Evolutionary conservation across 1,140 invertebrate species (phyloP), one percentile per base, ranked within the genome.

Genomic region (Stegodyphus mimosarum): DNA sequence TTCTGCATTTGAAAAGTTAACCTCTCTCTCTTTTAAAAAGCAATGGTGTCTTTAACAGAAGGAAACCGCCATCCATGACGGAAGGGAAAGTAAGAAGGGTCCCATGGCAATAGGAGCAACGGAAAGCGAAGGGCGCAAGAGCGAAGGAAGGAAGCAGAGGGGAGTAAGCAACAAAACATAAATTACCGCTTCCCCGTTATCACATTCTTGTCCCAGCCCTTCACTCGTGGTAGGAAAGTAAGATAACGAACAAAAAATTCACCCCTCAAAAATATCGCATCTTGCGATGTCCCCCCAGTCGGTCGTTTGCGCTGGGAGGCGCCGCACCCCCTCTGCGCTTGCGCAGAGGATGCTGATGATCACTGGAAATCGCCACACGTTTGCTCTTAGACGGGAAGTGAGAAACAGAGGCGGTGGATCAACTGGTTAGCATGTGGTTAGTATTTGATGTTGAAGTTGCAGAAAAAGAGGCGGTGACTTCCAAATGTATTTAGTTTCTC

Each of bases 301-400:
- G 76, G 76, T 78, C 76, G 76, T 78, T 78, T 78, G 49, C n/a
- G 55, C 53, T 63, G 60, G 33, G 50, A 49, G 50, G 63, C 49
- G 15, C 7, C 5, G n/a, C 55, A 17, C 33, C 33, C 63, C 49
- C 51, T 33, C 18, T 75, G 76, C 76, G 76, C 76, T 67, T 78
- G 76, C 64, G 6, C 64, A 33, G 11, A 67, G 76, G 76, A 78
- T 78, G 76, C 17, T 78, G 76, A 78, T 78, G 76, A 78, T 78
- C 76, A 78, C 33, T 67, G 64, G 63, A 51, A 18, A 69, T 67
- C 50, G 15, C 64, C 64, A 67, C 76, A 18, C 64, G 6, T 33
- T 66, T 53, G 18, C 18, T 60, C 9, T 9, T 15, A 15, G 55
- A 50, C 18, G 76, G 18, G 33, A 51, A 78, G 64, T 52, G 18